Base-by-base conservation (phyloP, 2,888 invertebrate species). In the Cosmia trapezina region DNA sequence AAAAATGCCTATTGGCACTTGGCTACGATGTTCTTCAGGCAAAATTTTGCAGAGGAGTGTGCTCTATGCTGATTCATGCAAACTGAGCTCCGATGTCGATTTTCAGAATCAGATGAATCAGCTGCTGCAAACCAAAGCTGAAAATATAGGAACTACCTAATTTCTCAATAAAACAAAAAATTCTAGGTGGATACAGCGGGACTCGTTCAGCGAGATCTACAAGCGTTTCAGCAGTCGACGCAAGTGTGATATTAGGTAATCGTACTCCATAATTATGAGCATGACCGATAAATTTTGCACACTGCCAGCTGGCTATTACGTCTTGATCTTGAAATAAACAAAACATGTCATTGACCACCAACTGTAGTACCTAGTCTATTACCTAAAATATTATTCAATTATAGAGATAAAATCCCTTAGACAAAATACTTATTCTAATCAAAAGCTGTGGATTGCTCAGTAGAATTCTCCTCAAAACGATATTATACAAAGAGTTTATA, bases 231-330 rank as follows among this genome's bases (percentile, higher is more conserved):
- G 89, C 90, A 12, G 90, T 91, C 22, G 94, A 96, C 68, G 91
- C 96, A 22, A 95, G 94, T 84, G 95, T 96, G 45, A 93, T 96
- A 81, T 86, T 96, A 83, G 96, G 96, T 95, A 90, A 83, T 43
- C 17, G 1, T 43, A 19, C 33, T n/a, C 53, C 41, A 53, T 51
- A 61, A 61, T 22, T 56, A 14, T n/a, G 37, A 17, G 28, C 41
- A 43, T 51, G 12, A 2, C 2, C 51, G 41, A 57, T 45, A 62
- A 11, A 54, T 66, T 70, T 70, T 66, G 49, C 81, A 56, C 63
- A 66, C 70, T 43, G 8, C n/a, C 11, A 28, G 47, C 17, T 45
- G n/a, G 6, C 43, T 75, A 12, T 53, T 59, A 63, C 47, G 45
- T 56, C 33, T 53, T 49, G 8, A 45, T 71, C 28, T 60, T 45